A percentile compares a stretch with the other conserved stretches of the same genome.
phyloP scores from a whole-genome alignment of 2,888 invertebrate species.

The Nomada fabriciana region DNA sequence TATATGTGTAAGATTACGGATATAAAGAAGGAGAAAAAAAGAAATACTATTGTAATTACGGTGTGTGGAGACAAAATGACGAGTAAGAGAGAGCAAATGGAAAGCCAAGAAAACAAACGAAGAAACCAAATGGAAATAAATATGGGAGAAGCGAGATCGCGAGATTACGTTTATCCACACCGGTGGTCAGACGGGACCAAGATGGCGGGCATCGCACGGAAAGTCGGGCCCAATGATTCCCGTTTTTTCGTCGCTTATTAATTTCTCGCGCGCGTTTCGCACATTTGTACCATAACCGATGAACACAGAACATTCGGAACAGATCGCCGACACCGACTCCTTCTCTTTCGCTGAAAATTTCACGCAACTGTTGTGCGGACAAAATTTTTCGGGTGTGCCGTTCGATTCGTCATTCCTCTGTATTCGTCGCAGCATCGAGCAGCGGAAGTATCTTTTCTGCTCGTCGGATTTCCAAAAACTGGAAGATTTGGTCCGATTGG shows the following conservation, averaged over 20 bases:
- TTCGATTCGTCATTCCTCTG: not conserved
- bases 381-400: slow-evolving; percentile 23
- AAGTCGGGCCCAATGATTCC: slow-evolving; percentile 79
- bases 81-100: slow-evolving; percentile 63
- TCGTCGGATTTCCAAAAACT: slow-evolving; percentile 62
- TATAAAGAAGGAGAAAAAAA: slow-evolving; percentile 61
- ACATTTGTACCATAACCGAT: no score
- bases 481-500: slow-evolving; percentile 81
- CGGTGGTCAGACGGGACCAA: slow-evolving; percentile 82
- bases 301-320: not conserved
- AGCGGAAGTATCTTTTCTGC: slow-evolving; percentile 4
- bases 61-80: slow-evolving; percentile 68
- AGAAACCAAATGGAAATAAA: slow-evolving; percentile 37
- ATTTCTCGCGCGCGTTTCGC: no score
- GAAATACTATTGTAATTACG: slow-evolving; percentile 79
- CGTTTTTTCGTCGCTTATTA: slow-evolving; percentile 48
- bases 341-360: not conserved
- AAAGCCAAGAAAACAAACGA: slow-evolving; percentile 52
- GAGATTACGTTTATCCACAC: slow-evolving; percentile 78
- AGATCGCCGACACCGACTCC: not conserved
- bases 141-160: slow-evolving; percentile 68
- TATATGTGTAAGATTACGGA: slow-evolving; percentile 83
- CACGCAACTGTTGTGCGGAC: not conserved
- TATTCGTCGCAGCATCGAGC: slow-evolving; percentile 13
- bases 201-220: slow-evolving; percentile 82